A percentile compares a stretch with the other conserved stretches of the same genome.
Conservation (phyloP, 2,113 vertebrate species). For the Aptenodytes patagonicus region DNA sequence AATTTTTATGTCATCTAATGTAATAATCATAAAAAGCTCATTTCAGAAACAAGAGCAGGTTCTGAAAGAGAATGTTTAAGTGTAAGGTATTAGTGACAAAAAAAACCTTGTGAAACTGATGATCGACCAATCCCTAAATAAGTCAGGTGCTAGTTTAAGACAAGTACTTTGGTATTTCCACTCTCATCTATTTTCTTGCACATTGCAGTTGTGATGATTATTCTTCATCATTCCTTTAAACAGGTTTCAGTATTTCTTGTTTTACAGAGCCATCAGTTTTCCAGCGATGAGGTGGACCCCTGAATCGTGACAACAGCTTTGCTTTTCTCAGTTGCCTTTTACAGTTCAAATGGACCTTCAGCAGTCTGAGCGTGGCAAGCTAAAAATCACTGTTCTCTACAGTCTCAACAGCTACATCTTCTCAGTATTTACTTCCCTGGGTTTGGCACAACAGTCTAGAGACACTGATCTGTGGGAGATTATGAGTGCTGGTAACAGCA, state of each 20-base stretch:
- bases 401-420: background rate
- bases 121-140: background rate
- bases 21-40: background rate
- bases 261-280: background rate
- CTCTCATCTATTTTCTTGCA: background rate
- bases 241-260: background rate
- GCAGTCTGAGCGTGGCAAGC: background rate
- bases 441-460: background rate
- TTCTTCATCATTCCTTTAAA: background rate
- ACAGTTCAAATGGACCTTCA: background rate
- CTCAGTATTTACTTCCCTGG: background rate
- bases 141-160: background rate
- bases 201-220: background rate
- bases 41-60: background rate
- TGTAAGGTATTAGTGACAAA: background rate
- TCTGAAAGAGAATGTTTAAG: background rate
- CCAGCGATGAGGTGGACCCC: background rate
- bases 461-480: background rate
- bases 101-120: rapidly evolving
- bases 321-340: background rate
- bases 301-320: background rate
- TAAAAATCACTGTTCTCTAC: background rate
- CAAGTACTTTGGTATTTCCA: background rate
- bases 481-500: background rate
- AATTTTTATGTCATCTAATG: background rate